A percentile compares a stretch with the other conserved stretches of the same genome.
Evolutionary conservation across 2,113 vertebrate species (phyloP).

Genomic region (Pseudorasbora parva): DNA sequence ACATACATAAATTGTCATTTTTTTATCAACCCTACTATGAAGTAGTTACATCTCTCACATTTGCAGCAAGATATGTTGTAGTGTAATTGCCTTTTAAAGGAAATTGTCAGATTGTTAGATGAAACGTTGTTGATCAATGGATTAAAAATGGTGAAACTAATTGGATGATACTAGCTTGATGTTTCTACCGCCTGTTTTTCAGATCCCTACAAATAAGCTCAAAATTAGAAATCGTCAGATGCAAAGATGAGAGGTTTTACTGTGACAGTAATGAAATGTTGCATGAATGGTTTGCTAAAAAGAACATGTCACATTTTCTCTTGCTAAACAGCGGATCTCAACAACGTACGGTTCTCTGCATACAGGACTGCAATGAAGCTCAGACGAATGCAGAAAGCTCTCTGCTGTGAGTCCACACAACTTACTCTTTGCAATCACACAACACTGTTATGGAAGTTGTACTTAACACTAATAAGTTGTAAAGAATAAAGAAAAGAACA

Average conservation of each 20-base stretch:
- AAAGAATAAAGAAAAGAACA: no score
- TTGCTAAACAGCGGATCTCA: slow-evolving; percentile 85
- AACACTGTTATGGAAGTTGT: not conserved
- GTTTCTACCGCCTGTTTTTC: not conserved
- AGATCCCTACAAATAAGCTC: slow-evolving; percentile 1
- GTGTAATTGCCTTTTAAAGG: not conserved
- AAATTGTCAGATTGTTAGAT: slow-evolving; percentile 8
- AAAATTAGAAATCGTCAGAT: slow-evolving; percentile 11
- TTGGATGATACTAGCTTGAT: not conserved
- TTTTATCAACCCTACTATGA: not conserved
- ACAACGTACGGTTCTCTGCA: slow-evolving; percentile 97
- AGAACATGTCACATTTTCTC: slow-evolving; percentile 14
- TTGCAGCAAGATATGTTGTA: not conserved
- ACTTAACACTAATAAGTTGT: no score
- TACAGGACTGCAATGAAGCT: slow-evolving; percentile 99
- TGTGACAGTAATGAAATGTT: not conserved
- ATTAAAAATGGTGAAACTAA: not conserved
- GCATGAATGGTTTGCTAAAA: not conserved
- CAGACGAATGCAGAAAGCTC: slow-evolving; percentile 95
- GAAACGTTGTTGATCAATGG: not conserved
- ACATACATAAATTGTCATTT: not conserved
- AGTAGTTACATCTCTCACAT: not conserved
- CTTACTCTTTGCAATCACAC: not conserved
- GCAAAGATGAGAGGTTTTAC: not conserved
- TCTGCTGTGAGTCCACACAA: slow-evolving; percentile 87